phyloP scores from a whole-genome alignment of 2,797 vertebrate genomes.

The Typhlichthys eigenmanni region DNA sequence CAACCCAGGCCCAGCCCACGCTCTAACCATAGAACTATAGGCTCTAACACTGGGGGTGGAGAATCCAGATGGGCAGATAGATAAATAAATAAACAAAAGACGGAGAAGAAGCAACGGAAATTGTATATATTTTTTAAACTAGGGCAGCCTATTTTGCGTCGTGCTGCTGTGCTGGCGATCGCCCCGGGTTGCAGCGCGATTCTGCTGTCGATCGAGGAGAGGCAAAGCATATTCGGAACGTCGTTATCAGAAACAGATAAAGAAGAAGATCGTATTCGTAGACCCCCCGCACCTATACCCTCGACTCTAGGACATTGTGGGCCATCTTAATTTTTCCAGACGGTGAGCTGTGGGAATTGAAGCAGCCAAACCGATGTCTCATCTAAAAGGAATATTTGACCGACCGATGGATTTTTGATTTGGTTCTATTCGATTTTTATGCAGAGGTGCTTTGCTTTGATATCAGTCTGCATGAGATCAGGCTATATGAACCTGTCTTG shows the following conservation, averaged over 20 bases:
- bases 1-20: conserved; percentile 58
- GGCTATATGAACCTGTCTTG: conserved; percentile 6
- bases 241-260: conserved; percentile 16
- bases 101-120: conserved; percentile 36
- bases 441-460: conserved; percentile 2
- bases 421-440: conserved; percentile 13
- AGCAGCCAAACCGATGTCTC: conserved; percentile 36
- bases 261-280: conserved; percentile 4
- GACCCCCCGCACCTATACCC: conserved; percentile 8
- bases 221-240: conserved; percentile 17
- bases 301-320: conserved; percentile 26
- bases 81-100: conserved; percentile 52
- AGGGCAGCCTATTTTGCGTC: conserved; percentile 32
- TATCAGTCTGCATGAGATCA: not conserved
- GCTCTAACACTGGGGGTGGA: conserved; percentile 44
- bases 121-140: conserved; percentile 34
- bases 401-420: conserved; percentile 47
- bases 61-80: conserved; percentile 37
- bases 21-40: too few species aligned
- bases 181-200: conserved; percentile 55
- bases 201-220: conserved; percentile 35
- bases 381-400: conserved; percentile 44
- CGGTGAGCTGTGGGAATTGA: conserved; percentile 24
- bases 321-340: conserved; percentile 6
- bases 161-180: conserved; percentile 44